Conservation (phyloP, 2,888 invertebrate genomes). For the Oscheius myriophilus region DNA sequence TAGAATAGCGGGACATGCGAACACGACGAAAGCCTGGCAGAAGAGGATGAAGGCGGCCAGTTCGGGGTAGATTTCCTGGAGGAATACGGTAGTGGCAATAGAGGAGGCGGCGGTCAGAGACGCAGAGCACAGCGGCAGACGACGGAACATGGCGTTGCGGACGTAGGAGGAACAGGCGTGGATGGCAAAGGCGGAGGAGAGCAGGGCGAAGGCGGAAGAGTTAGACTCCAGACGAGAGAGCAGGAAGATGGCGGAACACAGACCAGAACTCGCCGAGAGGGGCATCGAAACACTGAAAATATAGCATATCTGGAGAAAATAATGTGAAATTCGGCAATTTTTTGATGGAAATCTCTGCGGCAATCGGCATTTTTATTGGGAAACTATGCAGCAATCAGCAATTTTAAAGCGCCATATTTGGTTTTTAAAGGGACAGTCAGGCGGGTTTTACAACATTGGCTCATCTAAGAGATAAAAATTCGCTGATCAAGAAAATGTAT, state of each 20-base stretch:
- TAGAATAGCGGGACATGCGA: slow-evolving; percentile 72
- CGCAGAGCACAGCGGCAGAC: slow-evolving; percentile 59
- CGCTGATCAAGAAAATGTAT: too few species aligned
- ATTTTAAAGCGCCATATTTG: too few species aligned
- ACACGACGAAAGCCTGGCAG: slow-evolving; percentile 70
- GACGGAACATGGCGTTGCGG: slow-evolving; percentile 40
- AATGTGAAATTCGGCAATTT: too few species aligned
- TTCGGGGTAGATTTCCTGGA: slow-evolving; percentile 34
- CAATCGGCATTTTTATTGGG: too few species aligned
- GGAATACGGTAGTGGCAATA: slow-evolving; percentile 38
- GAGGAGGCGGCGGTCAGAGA: slow-evolving; percentile 62
- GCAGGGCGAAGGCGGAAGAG: slow-evolving; percentile 86
- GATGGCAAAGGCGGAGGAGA: slow-evolving; percentile 84
- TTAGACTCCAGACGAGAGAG: slow-evolving; percentile 88
- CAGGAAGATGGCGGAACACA: slow-evolving; percentile 92
- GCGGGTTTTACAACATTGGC: too few species aligned
- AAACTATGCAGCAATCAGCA: too few species aligned
- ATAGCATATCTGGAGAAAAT: too few species aligned
- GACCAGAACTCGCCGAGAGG: slow-evolving; percentile 90
- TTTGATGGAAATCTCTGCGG: background rate
- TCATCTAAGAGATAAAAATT: too few species aligned
- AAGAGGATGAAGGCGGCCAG: slow-evolving; percentile 38
- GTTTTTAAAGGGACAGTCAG: too few species aligned
- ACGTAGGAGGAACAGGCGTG: slow-evolving; percentile 63
- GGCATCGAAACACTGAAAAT: slow-evolving; percentile 84